Conservation (phyloP, 2,113 vertebrate genomes). For the Plotosus lineatus region DNA sequence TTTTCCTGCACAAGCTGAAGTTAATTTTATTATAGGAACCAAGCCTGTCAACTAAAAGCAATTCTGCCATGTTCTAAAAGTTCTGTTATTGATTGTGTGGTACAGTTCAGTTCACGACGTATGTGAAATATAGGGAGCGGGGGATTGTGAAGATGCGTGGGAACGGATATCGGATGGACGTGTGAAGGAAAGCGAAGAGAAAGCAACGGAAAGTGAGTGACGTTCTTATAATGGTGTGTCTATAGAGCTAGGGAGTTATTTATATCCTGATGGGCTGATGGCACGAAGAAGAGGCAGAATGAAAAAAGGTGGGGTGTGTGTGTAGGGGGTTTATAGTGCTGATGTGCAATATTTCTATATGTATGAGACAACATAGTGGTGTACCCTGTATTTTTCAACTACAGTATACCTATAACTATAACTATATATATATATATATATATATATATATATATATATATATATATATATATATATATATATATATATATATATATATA, state of each 20-base stretch:
- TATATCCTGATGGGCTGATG: constrained; percentile 21
- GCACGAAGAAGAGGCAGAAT: background rate
- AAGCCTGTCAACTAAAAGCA: background rate
- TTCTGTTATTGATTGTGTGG: background rate
- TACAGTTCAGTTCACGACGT: background rate
- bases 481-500: too few species aligned
- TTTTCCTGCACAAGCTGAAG: background rate
- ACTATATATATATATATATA: too few species aligned
- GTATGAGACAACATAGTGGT: background rate
- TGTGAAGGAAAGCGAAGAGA: background rate
- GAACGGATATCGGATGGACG: background rate
- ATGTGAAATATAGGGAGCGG: background rate
- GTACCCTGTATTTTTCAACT: background rate
- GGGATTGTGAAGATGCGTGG: background rate
- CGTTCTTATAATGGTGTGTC: background rate
- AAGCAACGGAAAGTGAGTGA: background rate
- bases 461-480: too few species aligned
- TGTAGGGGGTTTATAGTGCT: background rate
- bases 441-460: too few species aligned
- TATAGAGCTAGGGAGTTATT: background rate
- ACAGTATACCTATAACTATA: too few species aligned
- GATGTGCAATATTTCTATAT: constrained; percentile 10
- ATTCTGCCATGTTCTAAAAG: background rate
- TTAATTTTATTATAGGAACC: background rate
- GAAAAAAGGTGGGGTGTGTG: too few species aligned